Base-by-base conservation (phyloP, 2,888 invertebrate species). In the Penaeus monodon region DNA sequence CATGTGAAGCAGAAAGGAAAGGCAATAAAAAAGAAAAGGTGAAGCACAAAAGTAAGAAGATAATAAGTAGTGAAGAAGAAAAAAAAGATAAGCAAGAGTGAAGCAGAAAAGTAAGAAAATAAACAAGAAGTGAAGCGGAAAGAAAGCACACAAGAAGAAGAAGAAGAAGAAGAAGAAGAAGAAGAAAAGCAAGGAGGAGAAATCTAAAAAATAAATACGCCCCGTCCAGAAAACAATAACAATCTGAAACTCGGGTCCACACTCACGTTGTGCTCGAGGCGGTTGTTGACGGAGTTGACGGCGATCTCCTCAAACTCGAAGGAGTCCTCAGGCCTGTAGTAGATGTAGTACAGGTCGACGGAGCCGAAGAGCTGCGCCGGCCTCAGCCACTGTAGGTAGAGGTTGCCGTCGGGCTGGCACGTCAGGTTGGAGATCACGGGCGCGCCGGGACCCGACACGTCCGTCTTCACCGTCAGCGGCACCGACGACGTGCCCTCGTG, bases 311-410 rank as follows among this genome's bases (percentile, higher is more conserved):
- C 91, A 79, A 91, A 91, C n/a, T 91, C 91, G 86, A 90, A 91
- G 29, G 92, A 91, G 78, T 92, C 92, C 90, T 93, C 93, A 88
- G 92, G 93, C 63, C 93, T 93, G 91, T 94, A 94, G 90, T 93
- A 95, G 90, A 96, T 94, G 92, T 97, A 96, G 91, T 94, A 95
- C 91, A 94, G 95, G 93, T 97, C 96, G 89, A 98, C 94, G 0
- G 96, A 95, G 92, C 96, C 96, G 93, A 95, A 96, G 93, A 95
- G 96, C 90, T 94, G 94, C 63, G 94, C 93, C 0, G 98, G 98
- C 90, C 96, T 94, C 86, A 95, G 95, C 97, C 98, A 98, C 91
- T 96, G 95, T 44, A 98, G 93, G 92, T 94, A 96, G n/a, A 98
- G 94, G 29, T 96, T 95, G 90, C 96, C 96, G 93, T 95, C 95